phyloP scores from a whole-genome alignment of 1,140 invertebrate genomes.

The Temnothorax curvispinosus region DNA sequence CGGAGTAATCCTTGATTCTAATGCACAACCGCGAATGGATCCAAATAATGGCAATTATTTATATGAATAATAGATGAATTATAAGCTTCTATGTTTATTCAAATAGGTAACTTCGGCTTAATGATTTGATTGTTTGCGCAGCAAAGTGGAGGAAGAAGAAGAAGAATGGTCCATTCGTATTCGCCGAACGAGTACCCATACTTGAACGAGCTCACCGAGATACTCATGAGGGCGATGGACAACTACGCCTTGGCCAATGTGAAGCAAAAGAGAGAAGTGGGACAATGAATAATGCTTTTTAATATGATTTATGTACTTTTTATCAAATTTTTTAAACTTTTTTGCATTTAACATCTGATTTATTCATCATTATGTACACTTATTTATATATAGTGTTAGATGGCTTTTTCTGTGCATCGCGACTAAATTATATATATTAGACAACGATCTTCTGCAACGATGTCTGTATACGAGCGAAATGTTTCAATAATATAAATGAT shows the following conservation, averaged over 20 bases:
- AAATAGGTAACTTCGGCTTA: not conserved
- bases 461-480: not conserved
- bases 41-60: not conserved
- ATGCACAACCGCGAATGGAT: not conserved
- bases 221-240: too few species aligned
- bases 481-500: slow-evolving; percentile 19
- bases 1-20: not conserved
- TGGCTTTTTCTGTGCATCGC: not conserved
- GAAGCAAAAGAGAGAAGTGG: too few species aligned
- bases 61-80: not conserved
- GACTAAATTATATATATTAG: not conserved
- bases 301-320: not conserved
- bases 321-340: not conserved
- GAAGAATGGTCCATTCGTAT: too few species aligned
- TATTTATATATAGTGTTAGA: not conserved
- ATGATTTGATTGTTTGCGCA: slow-evolving; percentile 16
- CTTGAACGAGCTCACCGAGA: too few species aligned
- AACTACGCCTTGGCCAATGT: too few species aligned
- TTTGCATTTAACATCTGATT: not conserved
- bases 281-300: not conserved
- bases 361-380: not conserved
- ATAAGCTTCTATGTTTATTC: not conserved
- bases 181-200: too few species aligned
- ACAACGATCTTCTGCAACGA: not conserved
- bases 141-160: not conserved